Percentiles rank a stretch among this genome's conserved stretches.
These are phyloP conservation scores for Hofmannophila pseudospretella DNA, from an alignment of 2,888 invertebrate species.

Conservation along the genomic window DNA sequence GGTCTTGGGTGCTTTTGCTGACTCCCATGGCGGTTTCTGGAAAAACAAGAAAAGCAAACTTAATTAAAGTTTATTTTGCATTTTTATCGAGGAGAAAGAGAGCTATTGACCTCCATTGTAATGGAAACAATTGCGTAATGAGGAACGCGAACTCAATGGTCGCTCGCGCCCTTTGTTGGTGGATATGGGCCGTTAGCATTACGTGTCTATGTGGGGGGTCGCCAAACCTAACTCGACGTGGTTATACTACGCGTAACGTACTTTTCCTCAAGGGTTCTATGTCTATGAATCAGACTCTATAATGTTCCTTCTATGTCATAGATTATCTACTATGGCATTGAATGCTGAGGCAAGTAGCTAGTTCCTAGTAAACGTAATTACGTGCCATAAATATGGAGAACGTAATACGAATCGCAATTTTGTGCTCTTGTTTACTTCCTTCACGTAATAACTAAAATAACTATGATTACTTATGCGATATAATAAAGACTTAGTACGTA, in stretches of 20 bases:
- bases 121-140: slow-evolving; percentile 47
- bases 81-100: slow-evolving; percentile 20
- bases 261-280: slow-evolving; percentile 21
- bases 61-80: too few species aligned
- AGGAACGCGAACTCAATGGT: slow-evolving; percentile 38
- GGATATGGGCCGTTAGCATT: slow-evolving; percentile 58
- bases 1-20: slow-evolving; percentile 88
- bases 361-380: slow-evolving; percentile 29
- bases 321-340: too few species aligned
- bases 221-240: slow-evolving; percentile 35
- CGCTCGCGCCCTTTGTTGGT: slow-evolving; percentile 40
- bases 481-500: slow-evolving; percentile 12
- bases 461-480: slow-evolving; percentile 17
- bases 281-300: slow-evolving; percentile 1
- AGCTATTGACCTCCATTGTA: slow-evolving; percentile 43
- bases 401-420: slow-evolving; percentile 24
- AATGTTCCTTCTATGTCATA: too few species aligned
- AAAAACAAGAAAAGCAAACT: slow-evolving; percentile 18
- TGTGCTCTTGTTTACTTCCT: slow-evolving; percentile 26
- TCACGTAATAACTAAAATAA: slow-evolving; percentile 18
- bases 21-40: slow-evolving; percentile 94
- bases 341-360: neutral
- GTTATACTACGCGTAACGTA: slow-evolving; percentile 23
- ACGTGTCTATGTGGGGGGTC: slow-evolving; percentile 66
- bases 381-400: slow-evolving; percentile 24